A percentile compares a stretch with the other conserved stretches of the same genome.
Evolutionary conservation across 2,113 vertebrate genomes (phyloP).

Genomic region (Phycodurus eques): DNA sequence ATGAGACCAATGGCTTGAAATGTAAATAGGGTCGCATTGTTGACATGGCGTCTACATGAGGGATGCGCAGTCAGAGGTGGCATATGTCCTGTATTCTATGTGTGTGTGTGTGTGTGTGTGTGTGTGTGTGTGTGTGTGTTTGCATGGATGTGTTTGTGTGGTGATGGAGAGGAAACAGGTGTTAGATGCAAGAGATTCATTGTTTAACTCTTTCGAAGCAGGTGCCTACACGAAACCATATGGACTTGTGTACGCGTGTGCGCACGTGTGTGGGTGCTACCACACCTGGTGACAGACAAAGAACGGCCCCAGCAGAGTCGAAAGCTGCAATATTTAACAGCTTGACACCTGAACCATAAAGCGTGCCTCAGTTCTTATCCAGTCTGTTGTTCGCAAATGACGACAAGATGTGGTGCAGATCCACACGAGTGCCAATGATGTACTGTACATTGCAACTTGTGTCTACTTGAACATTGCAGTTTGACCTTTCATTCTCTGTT

Average conservation of each 20-base stretch:
- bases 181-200: constrained; percentile 43
- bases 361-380: constrained; percentile 43
- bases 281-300: constrained; percentile 18
- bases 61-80: constrained; percentile 38
- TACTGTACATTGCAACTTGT: background rate
- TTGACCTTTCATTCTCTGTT: constrained; percentile 16
- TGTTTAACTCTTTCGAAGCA: constrained; percentile 38
- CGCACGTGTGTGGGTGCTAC: constrained; percentile 1
- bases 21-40: constrained; percentile 13
- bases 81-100: constrained; percentile 7
- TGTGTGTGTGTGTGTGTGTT: constrained; percentile 14
- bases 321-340: constrained; percentile 62
- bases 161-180: constrained; percentile 51
- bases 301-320: constrained; percentile 17
- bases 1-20: constrained; percentile 12
- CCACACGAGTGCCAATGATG: background rate
- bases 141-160: background rate
- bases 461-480: background rate
- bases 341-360: constrained; percentile 58
- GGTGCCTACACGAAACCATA: constrained; percentile 12
- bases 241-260: constrained; percentile 22
- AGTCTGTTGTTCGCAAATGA: constrained; percentile 20
- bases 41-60: constrained; percentile 2
- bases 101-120: constrained; percentile 1
- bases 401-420: constrained; percentile 9